Evolutionary conservation across 2,113 vertebrate genomes (phyloP).

Genomic region (Mastomys coucha): DNA sequence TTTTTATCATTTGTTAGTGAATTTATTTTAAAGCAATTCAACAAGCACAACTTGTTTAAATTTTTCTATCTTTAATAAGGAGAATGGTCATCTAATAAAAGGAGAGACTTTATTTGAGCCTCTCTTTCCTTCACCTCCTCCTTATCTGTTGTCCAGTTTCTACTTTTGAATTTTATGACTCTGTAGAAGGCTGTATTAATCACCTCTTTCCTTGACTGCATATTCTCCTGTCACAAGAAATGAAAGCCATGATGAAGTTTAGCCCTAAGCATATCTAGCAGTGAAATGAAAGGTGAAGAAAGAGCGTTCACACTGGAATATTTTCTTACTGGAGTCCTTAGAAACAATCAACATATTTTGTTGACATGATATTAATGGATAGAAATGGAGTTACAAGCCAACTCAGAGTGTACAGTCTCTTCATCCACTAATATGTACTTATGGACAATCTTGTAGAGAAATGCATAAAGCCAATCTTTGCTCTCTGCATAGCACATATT

Average conservation of each 20-base stretch:
- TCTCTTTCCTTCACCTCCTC: not conserved
- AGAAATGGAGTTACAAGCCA: not conserved
- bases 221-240: slow-evolving; percentile 58
- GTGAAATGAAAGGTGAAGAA: slow-evolving; percentile 59
- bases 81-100: slow-evolving; percentile 45
- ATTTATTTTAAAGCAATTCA: slow-evolving; percentile 59
- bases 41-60: slow-evolving; percentile 10
- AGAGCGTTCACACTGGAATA: slow-evolving; percentile 46
- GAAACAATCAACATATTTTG: not conserved
- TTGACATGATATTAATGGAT: not conserved
- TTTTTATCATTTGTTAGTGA: slow-evolving; percentile 8
- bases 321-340: slow-evolving; percentile 59
- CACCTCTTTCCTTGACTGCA: slow-evolving; percentile 51
- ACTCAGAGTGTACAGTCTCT: not conserved
- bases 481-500: not conserved
- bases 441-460: not conserved
- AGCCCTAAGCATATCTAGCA: slow-evolving; percentile 38
- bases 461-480: not conserved
- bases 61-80: slow-evolving; percentile 63
- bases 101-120: slow-evolving; percentile 36
- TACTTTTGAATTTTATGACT: slow-evolving; percentile 53
- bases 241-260: slow-evolving; percentile 70
- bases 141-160: not conserved
- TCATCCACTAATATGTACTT: not conserved
- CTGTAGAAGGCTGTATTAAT: slow-evolving; percentile 59